A percentile compares a stretch with the other conserved stretches of the same genome.
Conservation (phyloP, 2,888 invertebrate species). For the Trypoxylon attenuatum region DNA sequence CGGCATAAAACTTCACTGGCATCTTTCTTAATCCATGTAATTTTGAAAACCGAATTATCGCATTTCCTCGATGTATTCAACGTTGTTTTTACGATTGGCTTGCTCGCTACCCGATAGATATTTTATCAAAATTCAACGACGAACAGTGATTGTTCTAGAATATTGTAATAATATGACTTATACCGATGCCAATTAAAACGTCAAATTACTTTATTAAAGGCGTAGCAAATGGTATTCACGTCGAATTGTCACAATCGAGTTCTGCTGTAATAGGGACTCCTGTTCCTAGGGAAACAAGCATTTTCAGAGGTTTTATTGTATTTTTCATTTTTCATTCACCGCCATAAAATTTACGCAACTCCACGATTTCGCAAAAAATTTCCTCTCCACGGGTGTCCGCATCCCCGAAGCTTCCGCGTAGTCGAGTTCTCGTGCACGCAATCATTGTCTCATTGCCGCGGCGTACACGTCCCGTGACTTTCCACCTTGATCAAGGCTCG, state of each 20-base stretch:
- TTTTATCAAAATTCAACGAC: no score
- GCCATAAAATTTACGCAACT: slow-evolving; percentile 25
- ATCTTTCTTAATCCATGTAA: slow-evolving; percentile 4
- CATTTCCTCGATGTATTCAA: neutral
- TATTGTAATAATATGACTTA: no score
- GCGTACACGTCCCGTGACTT: slow-evolving; percentile 19
- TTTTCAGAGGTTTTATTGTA: slow-evolving; percentile 14
- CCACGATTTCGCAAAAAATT: slow-evolving; percentile 30
- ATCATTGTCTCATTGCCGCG: slow-evolving; percentile 35
- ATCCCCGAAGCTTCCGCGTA: slow-evolving; percentile 25
- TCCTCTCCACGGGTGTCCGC: slow-evolving; percentile 19
- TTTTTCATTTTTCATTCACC: slow-evolving; percentile 15
- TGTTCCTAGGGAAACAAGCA: slow-evolving; percentile 5
- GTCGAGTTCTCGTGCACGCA: neutral
- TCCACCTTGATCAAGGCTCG: slow-evolving; percentile 21
- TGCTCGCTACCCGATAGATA: no score
- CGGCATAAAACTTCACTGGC: slow-evolving; percentile 27
- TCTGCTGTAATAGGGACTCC: slow-evolving; percentile 33
- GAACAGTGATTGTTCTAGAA: no score
- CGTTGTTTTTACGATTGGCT: neutral
- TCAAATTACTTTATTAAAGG: no score
- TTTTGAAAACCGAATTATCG: neutral
- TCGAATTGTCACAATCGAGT: no score
- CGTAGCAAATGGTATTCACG: no score
- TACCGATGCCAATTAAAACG: no score